phyloP scores from a whole-genome alignment of 2,113 vertebrate species.

The Xenopus laevis region DNA sequence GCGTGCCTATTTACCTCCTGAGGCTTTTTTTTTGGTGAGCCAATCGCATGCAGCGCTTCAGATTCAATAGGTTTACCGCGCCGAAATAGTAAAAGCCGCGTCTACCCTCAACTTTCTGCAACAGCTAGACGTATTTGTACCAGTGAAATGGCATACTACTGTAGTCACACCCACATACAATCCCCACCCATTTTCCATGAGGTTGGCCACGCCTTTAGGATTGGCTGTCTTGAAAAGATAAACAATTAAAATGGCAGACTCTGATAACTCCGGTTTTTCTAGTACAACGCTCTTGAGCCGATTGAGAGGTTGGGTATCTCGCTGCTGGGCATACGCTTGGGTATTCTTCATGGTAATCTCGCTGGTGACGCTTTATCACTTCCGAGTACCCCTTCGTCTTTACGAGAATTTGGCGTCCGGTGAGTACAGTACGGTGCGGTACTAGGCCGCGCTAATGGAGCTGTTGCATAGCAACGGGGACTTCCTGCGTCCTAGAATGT shows the following conservation, averaged over 20 bases:
- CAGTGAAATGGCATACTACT: slow-evolving; percentile 47
- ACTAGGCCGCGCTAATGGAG: not conserved
- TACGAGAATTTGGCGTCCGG: slow-evolving; percentile 85
- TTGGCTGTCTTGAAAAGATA: not conserved
- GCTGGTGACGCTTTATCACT: slow-evolving; percentile 79
- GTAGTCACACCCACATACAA: slow-evolving; percentile 61
- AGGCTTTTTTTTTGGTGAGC: no score
- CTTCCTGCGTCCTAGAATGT: no score
- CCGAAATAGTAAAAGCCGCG: no score
- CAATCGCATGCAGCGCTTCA: no score
- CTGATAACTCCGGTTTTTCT: slow-evolving; percentile 60
- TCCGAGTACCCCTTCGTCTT: slow-evolving; percentile 85
- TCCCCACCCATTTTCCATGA: slow-evolving; percentile 50
- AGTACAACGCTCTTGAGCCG: slow-evolving; percentile 18
- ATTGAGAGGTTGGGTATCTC: slow-evolving; percentile 69
- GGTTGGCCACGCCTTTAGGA: slow-evolving; percentile 9
- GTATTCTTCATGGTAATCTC: slow-evolving; percentile 73
- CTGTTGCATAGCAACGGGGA: not conserved
- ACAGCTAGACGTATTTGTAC: not conserved
- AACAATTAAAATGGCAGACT: slow-evolving; percentile 56
- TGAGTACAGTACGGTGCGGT: slow-evolving; percentile 58
- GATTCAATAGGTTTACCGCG: no score
- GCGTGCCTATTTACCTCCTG: no score
- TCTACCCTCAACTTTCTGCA: no score
- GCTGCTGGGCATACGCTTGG: slow-evolving; percentile 66